Percentiles rank a stretch among this genome's conserved stretches.
These are phyloP conservation scores for Quadroppia sp. DNA, from an alignment of 2,888 invertebrate genomes.

Conservation along the genomic window DNA sequence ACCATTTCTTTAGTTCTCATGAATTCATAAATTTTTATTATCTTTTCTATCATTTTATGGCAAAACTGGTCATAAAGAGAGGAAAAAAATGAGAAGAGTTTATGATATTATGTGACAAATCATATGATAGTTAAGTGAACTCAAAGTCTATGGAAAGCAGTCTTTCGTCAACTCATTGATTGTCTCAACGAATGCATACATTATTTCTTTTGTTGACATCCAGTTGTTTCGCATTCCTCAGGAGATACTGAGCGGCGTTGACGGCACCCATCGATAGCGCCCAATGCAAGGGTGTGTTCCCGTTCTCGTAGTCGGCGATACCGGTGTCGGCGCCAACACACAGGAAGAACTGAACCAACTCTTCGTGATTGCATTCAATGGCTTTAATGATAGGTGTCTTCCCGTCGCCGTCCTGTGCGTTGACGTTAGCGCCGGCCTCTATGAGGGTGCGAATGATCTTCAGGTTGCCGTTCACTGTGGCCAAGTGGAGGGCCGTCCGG, in stretches of 20 bases:
- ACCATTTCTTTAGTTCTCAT: too few species aligned
- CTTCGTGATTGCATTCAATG: slow-evolving; percentile 42
- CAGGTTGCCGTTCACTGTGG: slow-evolving; percentile 42
- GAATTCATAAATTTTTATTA: too few species aligned
- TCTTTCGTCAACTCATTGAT: too few species aligned
- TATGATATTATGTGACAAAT: not conserved
- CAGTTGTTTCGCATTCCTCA: slow-evolving; percentile 33
- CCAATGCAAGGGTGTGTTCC: slow-evolving; percentile 44
- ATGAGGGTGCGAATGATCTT: slow-evolving; percentile 40
- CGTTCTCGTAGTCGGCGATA: slow-evolving; percentile 40
- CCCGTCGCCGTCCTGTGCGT: slow-evolving; percentile 42
- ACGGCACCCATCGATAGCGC: slow-evolving; percentile 38
- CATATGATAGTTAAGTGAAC: too few species aligned
- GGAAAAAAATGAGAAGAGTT: not conserved
- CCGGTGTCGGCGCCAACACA: slow-evolving; percentile 40
- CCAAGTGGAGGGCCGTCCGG: slow-evolving; percentile 41
- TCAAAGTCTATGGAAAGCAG: too few species aligned
- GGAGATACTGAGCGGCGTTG: slow-evolving; percentile 30
- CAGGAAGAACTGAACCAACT: slow-evolving; percentile 42
- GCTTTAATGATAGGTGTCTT: slow-evolving; percentile 43
- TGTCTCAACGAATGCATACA: slow-evolving; percentile 27
- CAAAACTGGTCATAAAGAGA: not conserved
- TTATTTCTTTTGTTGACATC: slow-evolving; percentile 42
- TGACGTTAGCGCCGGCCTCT: slow-evolving; percentile 39
- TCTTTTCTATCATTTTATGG: not conserved